Evolutionary conservation across 2,888 invertebrate species (phyloP).

Genomic region (Scaptomyza cyrtandrae): DNA sequence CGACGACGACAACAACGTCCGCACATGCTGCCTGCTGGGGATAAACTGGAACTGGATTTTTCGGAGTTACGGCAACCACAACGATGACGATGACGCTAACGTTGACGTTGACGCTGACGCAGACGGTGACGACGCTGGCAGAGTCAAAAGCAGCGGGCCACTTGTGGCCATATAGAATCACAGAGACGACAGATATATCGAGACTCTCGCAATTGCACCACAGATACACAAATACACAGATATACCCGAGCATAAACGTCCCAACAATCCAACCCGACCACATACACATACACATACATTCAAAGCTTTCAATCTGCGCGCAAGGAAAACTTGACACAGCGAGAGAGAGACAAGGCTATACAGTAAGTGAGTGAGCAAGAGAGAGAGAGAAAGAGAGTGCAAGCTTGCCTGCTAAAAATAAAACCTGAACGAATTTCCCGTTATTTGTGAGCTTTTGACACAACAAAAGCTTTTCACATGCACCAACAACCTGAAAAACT

Average conservation of each 20-base stretch:
- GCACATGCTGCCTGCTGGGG: slow-evolving; percentile 84
- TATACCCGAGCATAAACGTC: slow-evolving; percentile 49
- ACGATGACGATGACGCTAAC: slow-evolving; percentile 8
- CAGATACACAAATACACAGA: slow-evolving; percentile 2
- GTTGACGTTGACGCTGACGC: slow-evolving; percentile 12
- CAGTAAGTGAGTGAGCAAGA: background rate
- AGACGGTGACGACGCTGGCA: slow-evolving; percentile 14
- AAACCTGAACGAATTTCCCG: slow-evolving; percentile 40
- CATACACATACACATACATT: slow-evolving; percentile 12
- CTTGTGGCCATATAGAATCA: slow-evolving; percentile 64
- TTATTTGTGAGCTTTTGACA: slow-evolving; percentile 29
- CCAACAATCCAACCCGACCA: slow-evolving; percentile 50
- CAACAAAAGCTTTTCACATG: slow-evolving; percentile 18
- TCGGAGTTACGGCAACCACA: slow-evolving; percentile 68
- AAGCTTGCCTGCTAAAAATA: slow-evolving; percentile 6
- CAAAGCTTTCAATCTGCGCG: slow-evolving; percentile 62
- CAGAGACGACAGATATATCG: slow-evolving; percentile 68
- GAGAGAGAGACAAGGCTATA: slow-evolving; percentile 10
- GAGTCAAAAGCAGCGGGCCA: slow-evolving; percentile 44
- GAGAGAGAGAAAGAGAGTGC: background rate
- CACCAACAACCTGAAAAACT: background rate
- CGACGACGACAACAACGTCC: slow-evolving; percentile 77
- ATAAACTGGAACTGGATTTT: slow-evolving; percentile 84
- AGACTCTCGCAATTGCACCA: slow-evolving; percentile 46
- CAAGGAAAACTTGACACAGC: slow-evolving; percentile 15